Evolutionary conservation across 2,888 invertebrate species (phyloP).

Genomic region (Doris montereyensis): DNA sequence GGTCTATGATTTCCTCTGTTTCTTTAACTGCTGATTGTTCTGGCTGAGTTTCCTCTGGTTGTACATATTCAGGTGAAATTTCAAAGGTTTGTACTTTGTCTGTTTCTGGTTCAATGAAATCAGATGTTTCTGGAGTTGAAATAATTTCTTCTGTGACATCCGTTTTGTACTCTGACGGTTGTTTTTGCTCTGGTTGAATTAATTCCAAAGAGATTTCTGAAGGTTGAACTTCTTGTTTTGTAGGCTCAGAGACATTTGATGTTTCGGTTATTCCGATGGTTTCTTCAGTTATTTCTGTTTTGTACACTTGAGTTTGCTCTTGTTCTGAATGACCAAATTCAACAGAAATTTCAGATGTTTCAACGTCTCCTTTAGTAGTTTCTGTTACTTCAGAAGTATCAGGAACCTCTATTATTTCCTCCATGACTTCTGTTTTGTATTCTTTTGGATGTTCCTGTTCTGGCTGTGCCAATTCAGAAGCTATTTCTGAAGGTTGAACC

Average conservation of each 20-base stretch:
- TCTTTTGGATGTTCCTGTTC: constrained; percentile 46
- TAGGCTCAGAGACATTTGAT: constrained; percentile 37
- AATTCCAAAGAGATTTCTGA: constrained; percentile 47
- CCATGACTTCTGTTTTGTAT: constrained; percentile 47
- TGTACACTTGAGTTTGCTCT: constrained; percentile 43
- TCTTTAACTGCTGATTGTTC: constrained; percentile 36
- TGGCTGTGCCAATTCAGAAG: constrained; percentile 42
- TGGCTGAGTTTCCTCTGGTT: constrained; percentile 36
- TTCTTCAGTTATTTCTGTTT: constrained; percentile 47
- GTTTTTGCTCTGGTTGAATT: constrained; percentile 38
- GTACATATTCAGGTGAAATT: constrained; percentile 34
- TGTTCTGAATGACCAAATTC: constrained; percentile 42
- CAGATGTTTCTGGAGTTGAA: constrained; percentile 41
- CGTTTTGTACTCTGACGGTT: constrained; percentile 39
- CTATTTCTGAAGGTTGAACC: constrained; percentile 40
- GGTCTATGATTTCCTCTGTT: constrained; percentile 40
- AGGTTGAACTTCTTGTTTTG: constrained; percentile 40
- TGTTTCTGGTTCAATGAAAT: constrained; percentile 26
- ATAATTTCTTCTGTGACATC: constrained; percentile 36
- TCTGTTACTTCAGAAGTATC: constrained; percentile 42
- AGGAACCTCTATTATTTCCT: constrained; percentile 42
- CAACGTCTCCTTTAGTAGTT: constrained; percentile 37
- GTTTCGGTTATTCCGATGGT: constrained; percentile 43
- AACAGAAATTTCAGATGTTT: constrained; percentile 41
- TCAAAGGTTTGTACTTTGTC: constrained; percentile 42